Evolutionary conservation across 2,888 invertebrate species (phyloP), one percentile per base, ranked within the genome.

Genomic region (Ophion ellenae): DNA sequence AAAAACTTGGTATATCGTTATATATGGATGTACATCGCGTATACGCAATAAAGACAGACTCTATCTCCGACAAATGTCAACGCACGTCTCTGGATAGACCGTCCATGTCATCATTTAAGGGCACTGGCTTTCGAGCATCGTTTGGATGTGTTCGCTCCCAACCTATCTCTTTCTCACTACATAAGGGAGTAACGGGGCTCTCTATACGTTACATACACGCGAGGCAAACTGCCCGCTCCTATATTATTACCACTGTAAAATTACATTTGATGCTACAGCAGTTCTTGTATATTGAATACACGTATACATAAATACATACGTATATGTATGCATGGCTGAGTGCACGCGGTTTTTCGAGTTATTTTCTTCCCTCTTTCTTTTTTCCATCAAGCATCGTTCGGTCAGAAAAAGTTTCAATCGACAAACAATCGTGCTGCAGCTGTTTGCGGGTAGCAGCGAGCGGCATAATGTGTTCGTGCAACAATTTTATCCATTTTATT

Each of bases 231-330:
- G 85, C 81, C 57, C 84, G 61, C 63, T 64, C 79, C 86, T 81
- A 78, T 91, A 88, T 91, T 84, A 91, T 92, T 92, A 91, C 88
- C 83, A 88, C 85, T 85, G 87, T 85, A 77, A 89, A 90, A 90
- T 88, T 90, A 90, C 88, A 79, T 85, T 84, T 75, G 83, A 88
- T 85, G 74, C 80, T 61, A 71, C 70, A 64, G 79, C 71, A 57
- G 69, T 69, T 67, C 73, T 84, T 79, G 67, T 47, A 76, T 69
- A 32, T 61, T 53, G 20, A 11, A 47, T n/a, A 64, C 64, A 66
- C 45, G 17, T 24, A 47, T n/a, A 59, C 2, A 32, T 28, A 71
- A 36, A 59, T 53, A 24, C 40, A 66, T 77, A 66, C 57, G 67
- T 36, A 24, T 20, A 45, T 40, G 45, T 28, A 32, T 69, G n/a